These are phyloP conservation scores for Ashinkailepas kermadecensis DNA, from an alignment of 2,888 invertebrate genomes.

Conservation along the genomic window DNA sequence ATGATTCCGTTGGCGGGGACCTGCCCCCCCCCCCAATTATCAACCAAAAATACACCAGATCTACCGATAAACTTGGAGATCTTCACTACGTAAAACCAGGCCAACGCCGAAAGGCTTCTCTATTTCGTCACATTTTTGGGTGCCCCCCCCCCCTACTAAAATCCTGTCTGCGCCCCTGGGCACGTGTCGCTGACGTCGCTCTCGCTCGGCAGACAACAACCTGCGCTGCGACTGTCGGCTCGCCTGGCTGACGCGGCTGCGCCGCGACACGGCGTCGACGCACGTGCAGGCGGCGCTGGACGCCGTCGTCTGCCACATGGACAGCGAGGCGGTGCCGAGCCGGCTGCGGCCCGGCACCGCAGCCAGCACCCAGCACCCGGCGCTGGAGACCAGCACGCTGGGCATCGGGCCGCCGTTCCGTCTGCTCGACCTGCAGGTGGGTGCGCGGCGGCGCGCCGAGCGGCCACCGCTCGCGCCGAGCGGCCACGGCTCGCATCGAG, in stretches of 20 bases:
- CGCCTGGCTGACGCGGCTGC: conserved; percentile 67
- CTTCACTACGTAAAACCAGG: too few species aligned
- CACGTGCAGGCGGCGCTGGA: conserved; percentile 61
- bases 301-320: conserved; percentile 62
- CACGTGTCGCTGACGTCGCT: too few species aligned
- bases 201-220: conserved; percentile 58
- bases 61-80: too few species aligned
- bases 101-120: too few species aligned
- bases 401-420: conserved; percentile 28
- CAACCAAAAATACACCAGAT: too few species aligned
- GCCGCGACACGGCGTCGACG: conserved; percentile 64
- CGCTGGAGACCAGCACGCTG: conserved; percentile 31
- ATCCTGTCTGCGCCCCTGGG: too few species aligned
- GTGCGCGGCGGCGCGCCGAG: background rate
- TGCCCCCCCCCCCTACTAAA: too few species aligned
- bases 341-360: conserved; percentile 26
- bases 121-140: too few species aligned
- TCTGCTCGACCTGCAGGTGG: background rate
- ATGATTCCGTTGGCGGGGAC: too few species aligned
- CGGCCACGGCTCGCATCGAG: too few species aligned
- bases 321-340: conserved; percentile 36
- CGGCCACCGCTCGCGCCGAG: too few species aligned
- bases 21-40: too few species aligned
- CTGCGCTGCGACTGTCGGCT: conserved; percentile 75
- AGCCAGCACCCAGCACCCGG: conserved; percentile 27